These are phyloP conservation scores for Ammospiza caudacuta DNA, from an alignment of 2,113 vertebrate genomes.

Conservation along the genomic window DNA sequence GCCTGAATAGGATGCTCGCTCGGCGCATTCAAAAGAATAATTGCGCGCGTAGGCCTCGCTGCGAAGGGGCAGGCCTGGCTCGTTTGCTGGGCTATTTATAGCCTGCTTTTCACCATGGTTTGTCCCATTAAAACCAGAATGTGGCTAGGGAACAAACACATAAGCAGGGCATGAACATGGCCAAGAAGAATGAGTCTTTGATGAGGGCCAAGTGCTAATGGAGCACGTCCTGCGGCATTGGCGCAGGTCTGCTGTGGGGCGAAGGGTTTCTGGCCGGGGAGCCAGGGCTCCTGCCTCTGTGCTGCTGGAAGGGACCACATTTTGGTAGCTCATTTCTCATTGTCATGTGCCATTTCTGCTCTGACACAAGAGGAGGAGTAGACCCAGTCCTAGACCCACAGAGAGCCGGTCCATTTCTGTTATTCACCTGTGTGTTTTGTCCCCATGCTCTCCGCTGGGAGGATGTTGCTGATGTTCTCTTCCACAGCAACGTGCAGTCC, in stretches of 20 bases:
- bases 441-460: not conserved
- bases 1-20: conserved; percentile 46
- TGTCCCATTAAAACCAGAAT: conserved; percentile 36
- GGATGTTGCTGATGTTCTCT: not conserved
- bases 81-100: conserved; percentile 56
- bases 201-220: conserved; percentile 3
- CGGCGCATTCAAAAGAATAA: conserved; percentile 34
- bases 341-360: not conserved
- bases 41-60: conserved; percentile 45
- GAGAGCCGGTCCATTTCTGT: not conserved
- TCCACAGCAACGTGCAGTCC: not conserved
- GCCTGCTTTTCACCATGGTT: conserved; percentile 13
- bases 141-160: conserved; percentile 24
- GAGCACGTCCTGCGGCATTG: rapidly evolving
- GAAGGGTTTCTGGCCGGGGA: not conserved
- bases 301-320: not conserved
- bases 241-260: not conserved
- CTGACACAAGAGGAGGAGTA: not conserved
- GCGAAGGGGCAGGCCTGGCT: conserved; percentile 39
- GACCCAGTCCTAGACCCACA: not conserved
- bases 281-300: not conserved
- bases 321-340: not conserved
- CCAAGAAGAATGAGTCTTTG: conserved; percentile 36
- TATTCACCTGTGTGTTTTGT: not conserved
- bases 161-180: not conserved